Percentiles rank a stretch among this genome's conserved stretches.
phyloP scores from a whole-genome alignment of 2,888 invertebrate genomes.

The Fragum sueziense region DNA sequence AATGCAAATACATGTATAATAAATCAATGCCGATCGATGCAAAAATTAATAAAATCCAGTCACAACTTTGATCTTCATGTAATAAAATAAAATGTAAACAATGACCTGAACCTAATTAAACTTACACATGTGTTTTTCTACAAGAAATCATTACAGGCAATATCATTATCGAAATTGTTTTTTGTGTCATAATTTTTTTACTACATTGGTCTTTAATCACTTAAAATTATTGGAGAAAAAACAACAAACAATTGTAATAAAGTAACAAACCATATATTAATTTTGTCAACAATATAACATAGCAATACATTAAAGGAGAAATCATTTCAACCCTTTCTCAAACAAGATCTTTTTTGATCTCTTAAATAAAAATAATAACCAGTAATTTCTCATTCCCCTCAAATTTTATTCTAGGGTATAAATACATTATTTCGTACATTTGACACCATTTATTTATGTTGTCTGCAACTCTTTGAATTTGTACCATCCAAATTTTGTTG shows the following conservation, averaged over 20 bases:
- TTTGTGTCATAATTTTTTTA: no score
- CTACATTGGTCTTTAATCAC: no score
- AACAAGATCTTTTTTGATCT: no score
- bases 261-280: constrained; percentile 18
- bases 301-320: neutral
- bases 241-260: neutral
- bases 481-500: neutral
- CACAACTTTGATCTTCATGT: neutral
- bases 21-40: neutral
- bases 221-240: no score
- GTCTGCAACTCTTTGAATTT: no score
- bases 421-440: no score
- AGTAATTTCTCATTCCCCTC: neutral
- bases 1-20: neutral
- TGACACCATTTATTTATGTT: no score
- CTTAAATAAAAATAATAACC: neutral
- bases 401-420: no score
- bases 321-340: no score
- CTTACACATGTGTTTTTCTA: no score
- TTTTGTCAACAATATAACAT: constrained; percentile 16
- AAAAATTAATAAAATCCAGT: neutral
- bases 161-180: no score
- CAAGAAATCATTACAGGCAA: no score
- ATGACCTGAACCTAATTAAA: neutral
- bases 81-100: neutral